Conservation (phyloP, 2,113 vertebrate genomes). For the Tympanuchus pallidicinctus region DNA sequence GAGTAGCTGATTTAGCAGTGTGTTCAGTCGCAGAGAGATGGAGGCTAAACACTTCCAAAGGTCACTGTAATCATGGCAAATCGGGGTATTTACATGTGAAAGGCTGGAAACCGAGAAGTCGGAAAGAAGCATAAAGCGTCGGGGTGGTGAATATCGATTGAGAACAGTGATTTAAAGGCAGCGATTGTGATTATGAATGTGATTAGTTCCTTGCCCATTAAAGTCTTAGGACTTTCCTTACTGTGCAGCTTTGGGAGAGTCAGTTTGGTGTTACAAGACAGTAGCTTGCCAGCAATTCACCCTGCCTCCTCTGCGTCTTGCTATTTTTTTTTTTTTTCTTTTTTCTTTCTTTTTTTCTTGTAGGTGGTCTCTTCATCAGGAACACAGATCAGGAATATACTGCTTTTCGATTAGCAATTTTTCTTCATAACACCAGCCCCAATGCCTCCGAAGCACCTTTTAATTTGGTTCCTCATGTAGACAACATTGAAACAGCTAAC, state of each 20-base stretch:
- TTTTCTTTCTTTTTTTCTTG: conserved; percentile 19
- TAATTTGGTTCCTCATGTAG: conserved; percentile 98
- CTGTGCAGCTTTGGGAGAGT: conserved; percentile 13
- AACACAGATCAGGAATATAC: conserved; percentile 99
- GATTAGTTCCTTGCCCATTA: conserved; percentile 32
- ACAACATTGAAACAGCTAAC: conserved; percentile 99
- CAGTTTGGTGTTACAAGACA: not conserved
- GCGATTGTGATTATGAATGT: conserved; percentile 30
- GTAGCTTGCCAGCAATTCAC: conserved; percentile 46
- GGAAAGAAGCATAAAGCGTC: conserved; percentile 18
- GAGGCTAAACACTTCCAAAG: conserved; percentile 73
- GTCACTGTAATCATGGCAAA: conserved; percentile 73
- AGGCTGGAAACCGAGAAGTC: conserved; percentile 36
- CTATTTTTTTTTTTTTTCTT: not conserved
- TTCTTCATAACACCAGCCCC: conserved; percentile 99
- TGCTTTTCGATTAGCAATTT: conserved; percentile 97
- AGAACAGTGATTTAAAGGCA: conserved; percentile 43
- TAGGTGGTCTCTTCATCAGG: conserved; percentile 99
- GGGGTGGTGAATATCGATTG: conserved; percentile 40
- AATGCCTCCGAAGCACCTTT: conserved; percentile 98
- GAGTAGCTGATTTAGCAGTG: conserved; percentile 57
- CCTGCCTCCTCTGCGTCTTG: conserved; percentile 25
- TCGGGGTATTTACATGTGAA: conserved; percentile 47
- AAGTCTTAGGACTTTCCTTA: conserved; percentile 12
- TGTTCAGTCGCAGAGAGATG: conserved; percentile 60